phyloP scores from a whole-genome alignment of 2,113 vertebrate genomes.

The pig (Sus scrofa) region T2T-Sscrofa CM000820.6:27072501-27073000 shows the following conservation, averaged over 20 bases:
- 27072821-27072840: neutral
- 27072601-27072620: neutral
- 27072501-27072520: neutral
- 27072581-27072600: neutral
- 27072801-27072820: neutral
- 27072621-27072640: neutral
- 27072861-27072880: neutral
- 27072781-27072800: too few species aligned
- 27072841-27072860: neutral
- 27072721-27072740: neutral
- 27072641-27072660: neutral
- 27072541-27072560: neutral
- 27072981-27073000: neutral
- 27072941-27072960: neutral
- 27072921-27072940: fast-evolving
- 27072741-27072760: neutral
- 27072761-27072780: neutral
- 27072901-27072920: fast-evolving
- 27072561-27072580: neutral
- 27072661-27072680: neutral
- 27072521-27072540: neutral
- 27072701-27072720: neutral
- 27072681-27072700: fast-evolving
- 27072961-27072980: neutral
- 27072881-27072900: neutral